These are phyloP conservation scores for Rhamphomyia laevipes DNA, from an alignment of 2,888 invertebrate species.

Conservation along the genomic window DNA sequence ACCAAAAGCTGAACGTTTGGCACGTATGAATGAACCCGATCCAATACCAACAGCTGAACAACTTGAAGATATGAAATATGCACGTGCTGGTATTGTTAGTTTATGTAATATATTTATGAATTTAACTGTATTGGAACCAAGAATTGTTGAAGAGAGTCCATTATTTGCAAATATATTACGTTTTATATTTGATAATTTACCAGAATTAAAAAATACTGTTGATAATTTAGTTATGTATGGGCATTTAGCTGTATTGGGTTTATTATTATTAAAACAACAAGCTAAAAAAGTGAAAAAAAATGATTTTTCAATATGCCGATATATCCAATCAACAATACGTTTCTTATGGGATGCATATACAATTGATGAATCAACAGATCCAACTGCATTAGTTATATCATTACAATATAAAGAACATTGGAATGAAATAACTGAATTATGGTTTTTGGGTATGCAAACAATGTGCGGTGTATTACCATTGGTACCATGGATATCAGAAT, in stretches of 20 bases:
- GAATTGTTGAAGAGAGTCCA: conserved; percentile 64
- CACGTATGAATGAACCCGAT: conserved; percentile 62
- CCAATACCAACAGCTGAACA: conserved; percentile 62
- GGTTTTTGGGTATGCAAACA: conserved; percentile 92
- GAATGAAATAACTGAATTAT: conserved; percentile 81
- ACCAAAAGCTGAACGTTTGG: conserved; percentile 66
- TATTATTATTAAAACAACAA: conserved; percentile 72
- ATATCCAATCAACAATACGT: conserved; percentile 77
- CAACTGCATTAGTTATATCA: conserved; percentile 67
- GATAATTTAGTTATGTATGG: conserved; percentile 79
- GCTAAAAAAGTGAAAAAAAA: conserved; percentile 73
- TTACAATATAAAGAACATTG: conserved; percentile 78
- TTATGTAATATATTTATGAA: conserved; percentile 90
- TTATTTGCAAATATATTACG: conserved; percentile 70
- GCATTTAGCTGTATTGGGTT: conserved; percentile 69
- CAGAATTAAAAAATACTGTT: conserved; percentile 69
- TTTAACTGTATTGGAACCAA: conserved; percentile 75
- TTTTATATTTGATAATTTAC: conserved; percentile 73
- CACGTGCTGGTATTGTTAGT: conserved; percentile 73
- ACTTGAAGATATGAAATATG: conserved; percentile 72
- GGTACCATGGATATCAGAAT: conserved; percentile 82
- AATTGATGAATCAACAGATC: conserved; percentile 78
- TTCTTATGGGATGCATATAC: conserved; percentile 90
- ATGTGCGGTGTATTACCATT: conserved; percentile 69
- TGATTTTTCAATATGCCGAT: conserved; percentile 79